Conservation (phyloP, 2,888 invertebrate genomes). For the Ischnura elegans region DNA sequence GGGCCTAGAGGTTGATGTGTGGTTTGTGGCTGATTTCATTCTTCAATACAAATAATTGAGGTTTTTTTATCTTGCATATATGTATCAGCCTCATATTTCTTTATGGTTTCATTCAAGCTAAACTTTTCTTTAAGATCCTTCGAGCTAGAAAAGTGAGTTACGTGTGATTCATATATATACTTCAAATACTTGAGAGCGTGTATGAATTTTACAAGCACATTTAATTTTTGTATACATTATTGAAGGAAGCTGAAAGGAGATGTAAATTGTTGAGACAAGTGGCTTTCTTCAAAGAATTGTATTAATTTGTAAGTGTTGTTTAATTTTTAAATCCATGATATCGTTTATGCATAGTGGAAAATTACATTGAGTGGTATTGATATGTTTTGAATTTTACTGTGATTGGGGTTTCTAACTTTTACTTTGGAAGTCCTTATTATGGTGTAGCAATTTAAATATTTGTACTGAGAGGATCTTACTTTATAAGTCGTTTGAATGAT, state of each 20-base stretch:
- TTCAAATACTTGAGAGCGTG: neutral
- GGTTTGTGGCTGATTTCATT: neutral
- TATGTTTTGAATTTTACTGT: too few relatives aligned
- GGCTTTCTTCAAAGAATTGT: neutral
- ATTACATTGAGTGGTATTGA: too few relatives aligned
- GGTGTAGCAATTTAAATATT: neutral
- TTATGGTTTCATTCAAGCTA: neutral
- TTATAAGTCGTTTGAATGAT: constrained; percentile 33
- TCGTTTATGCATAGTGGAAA: too few relatives aligned
- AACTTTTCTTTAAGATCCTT: constrained; percentile 26
- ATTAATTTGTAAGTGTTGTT: too few relatives aligned
- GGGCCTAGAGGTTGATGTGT: neutral
- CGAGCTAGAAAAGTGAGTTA: neutral
- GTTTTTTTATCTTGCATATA: neutral
- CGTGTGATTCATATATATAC: neutral
- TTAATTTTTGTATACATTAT: neutral
- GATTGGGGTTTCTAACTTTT: neutral
- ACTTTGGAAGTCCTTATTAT: neutral
- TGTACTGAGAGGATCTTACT: neutral
- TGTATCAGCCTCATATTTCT: constrained; percentile 2
- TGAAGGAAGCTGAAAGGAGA: too few relatives aligned
- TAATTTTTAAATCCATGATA: too few relatives aligned
- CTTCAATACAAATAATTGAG: neutral
- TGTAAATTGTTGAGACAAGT: too few relatives aligned
- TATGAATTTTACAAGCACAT: neutral